phyloP scores from a whole-genome alignment of 2,888 invertebrate species.

The Tipula unca region DNA sequence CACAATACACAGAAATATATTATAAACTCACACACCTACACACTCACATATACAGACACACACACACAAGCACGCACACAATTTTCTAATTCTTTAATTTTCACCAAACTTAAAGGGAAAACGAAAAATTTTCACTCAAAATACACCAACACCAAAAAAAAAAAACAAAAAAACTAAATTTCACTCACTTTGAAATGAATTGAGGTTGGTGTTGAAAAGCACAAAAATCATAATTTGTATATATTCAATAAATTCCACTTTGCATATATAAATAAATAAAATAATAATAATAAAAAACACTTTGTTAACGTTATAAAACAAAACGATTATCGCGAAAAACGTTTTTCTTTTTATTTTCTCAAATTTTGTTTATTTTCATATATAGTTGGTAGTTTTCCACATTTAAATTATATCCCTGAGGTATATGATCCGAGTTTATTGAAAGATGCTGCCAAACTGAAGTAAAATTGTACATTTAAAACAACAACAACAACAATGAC shows the following conservation, averaged over 20 bases:
- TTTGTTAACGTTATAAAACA: background rate
- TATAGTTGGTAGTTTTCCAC: background rate
- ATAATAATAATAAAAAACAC: background rate
- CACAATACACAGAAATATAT: background rate
- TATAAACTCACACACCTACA: background rate
- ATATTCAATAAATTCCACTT: background rate
- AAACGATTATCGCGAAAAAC: background rate
- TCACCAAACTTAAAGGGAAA: background rate
- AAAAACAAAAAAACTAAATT: too few species aligned
- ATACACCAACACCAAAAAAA: background rate
- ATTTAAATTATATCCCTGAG: constrained; percentile 17
- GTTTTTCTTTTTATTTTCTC: background rate
- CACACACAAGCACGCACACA: background rate
- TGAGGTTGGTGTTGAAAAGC: background rate
- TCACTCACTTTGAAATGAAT: background rate
- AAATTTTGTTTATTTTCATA: background rate
- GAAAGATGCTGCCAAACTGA: constrained; percentile 19
- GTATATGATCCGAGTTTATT: constrained; percentile 15
- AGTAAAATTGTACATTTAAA: background rate
- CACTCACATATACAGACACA: background rate
- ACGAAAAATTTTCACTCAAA: background rate
- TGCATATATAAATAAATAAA: background rate
- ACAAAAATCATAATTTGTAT: background rate
- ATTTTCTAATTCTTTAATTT: background rate
- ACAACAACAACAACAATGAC: background rate